Percentiles rank a stretch among this genome's conserved stretches.
Conservation (phyloP, 2,888 invertebrate species). For the Drosophila eohydei region DNA sequence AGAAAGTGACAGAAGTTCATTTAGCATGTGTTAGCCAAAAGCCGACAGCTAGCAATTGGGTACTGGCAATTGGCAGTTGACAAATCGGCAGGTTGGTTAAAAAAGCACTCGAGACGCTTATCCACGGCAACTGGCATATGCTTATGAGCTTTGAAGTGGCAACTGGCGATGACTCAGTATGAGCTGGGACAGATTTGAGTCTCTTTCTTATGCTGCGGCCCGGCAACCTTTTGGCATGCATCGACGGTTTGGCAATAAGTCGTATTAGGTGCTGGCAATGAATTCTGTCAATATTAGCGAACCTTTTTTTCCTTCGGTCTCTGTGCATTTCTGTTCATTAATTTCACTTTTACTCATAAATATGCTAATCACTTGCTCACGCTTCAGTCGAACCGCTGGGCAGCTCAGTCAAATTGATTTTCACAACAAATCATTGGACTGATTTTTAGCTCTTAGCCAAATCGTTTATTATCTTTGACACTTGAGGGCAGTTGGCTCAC, state of each 20-base stretch:
- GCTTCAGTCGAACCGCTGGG: conserved; percentile 29
- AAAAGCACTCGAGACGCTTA: conserved; percentile 51
- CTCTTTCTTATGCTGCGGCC: conserved; percentile 7
- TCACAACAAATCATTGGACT: conserved; percentile 30
- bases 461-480: conserved; percentile 43
- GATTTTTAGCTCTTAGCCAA: conserved; percentile 7
- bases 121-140: conserved; percentile 48
- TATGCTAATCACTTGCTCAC: conserved; percentile 76
- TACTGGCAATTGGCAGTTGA: conserved; percentile 10
- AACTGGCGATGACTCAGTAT: conserved; percentile 21
- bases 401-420: conserved; percentile 37
- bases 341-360: conserved; percentile 83
- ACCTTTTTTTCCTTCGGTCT: conserved; percentile 44
- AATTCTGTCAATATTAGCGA: conserved; percentile 72
- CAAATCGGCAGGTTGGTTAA: conserved; percentile 33
- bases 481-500: conserved; percentile 13
- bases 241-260: conserved; percentile 24
- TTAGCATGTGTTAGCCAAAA: conserved; percentile 55
- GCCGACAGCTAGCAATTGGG: conserved; percentile 24
- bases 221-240: conserved; percentile 45
- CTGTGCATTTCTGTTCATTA: conserved; percentile 57
- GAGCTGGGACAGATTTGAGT: conserved; percentile 4
- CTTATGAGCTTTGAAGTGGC: conserved; percentile 30
- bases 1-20: conserved; percentile 64
- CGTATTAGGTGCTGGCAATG: conserved; percentile 10